Evolutionary conservation across 2,797 vertebrate species (phyloP), one percentile per base, ranked within the genome.

Genomic region (Cygnus olor): DNA sequence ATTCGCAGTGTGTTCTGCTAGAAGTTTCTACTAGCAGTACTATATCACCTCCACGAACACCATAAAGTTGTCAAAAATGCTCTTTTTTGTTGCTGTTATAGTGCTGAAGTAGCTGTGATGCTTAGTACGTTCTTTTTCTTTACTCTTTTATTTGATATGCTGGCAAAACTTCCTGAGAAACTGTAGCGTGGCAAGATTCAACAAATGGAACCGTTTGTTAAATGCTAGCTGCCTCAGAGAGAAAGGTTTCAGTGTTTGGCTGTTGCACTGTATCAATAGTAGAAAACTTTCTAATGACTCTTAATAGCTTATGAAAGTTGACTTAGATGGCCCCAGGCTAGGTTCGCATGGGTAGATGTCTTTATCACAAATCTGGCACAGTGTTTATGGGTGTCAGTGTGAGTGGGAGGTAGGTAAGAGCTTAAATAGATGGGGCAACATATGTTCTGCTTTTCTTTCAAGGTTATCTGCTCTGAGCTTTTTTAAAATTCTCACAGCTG

Each of bases 401-500:
- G 94, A 95, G 95, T 94, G 70, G 91, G 94, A 96, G 80, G 93
- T 61, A 57, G 80, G 91, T 60, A 57, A 80, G 72, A 84, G 34
- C 76, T 83, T 65, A 18, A 91, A 78, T 87, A 71, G 66, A 79
- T 89, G 68, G 86, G 53, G 87, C 69, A 92, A 63, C 11, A 14
- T 57, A 57, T 60, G 15, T 66, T 91, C 47, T 84, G 28, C 61
- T 90, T 92, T 88, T 63, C 63, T 89, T 80, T 80, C 87, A 85
- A 72, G 12, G 36, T 44, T 83, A n/a, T 91, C 47, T 77, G 3
- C 63, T 89, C 70, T 61, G 36, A 79, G 51, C 18, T 49, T 60
- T 84, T 64, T 88, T 69, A 11, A 1, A 51, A 56, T 84, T 88
- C 66, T 71, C 63, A 56, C 72, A 74, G 44, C 83, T 89, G 51